Base-by-base conservation (phyloP, 2,113 vertebrate genomes). In the Prionailurus bengalensis region DNA sequence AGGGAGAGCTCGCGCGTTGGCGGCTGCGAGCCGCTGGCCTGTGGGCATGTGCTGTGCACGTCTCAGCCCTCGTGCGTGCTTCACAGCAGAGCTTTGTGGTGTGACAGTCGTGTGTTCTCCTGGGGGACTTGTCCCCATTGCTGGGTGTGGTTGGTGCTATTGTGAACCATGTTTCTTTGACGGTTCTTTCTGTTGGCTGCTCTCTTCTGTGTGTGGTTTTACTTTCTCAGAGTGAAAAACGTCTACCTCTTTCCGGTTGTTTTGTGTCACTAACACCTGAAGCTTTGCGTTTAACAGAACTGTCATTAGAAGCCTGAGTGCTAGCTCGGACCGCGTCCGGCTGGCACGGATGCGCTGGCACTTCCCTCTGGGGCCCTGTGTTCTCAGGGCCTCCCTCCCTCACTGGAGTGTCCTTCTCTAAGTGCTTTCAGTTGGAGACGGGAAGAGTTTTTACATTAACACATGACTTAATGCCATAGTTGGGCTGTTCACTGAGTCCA, bases 91-190 rank as follows among this genome's bases (percentile, higher is more conserved):
- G 6, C 55, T 7, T 17, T 19, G 9, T 21, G 21, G 70, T 6
- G 31, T 2, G 0, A 21, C 15, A 19, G 39, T 15, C 0, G 1
- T 39, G n/a, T 12, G 12, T 10, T 51, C 48, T 39, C n/a, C 51
- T 13, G 51, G 15, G 39, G 39, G 39, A 15, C 73, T 74, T 14
- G 70, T 42, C 53, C 81, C 14, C 21, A 2, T 11, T 15, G 19
- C 19, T 71, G 42, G 36, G 2, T 90, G 70, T 42, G 55, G 85
- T 80, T 76, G 9, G n/a, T 82, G 42, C 36, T 12, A 0, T 48
- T 76, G 11, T 33, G 33, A 55, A 61, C 82, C 31, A 31, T 27
- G 27, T 89, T 76, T 86, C 42, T 48, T 55, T 27, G 23, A 6
- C 33, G 33, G 15, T 70, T 82, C 36, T 39, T 66, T 95, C 36